A percentile compares a stretch with the other conserved stretches of the same genome.
phyloP scores from a whole-genome alignment of 2,113 vertebrate species.

The Cettia cetti region DNA sequence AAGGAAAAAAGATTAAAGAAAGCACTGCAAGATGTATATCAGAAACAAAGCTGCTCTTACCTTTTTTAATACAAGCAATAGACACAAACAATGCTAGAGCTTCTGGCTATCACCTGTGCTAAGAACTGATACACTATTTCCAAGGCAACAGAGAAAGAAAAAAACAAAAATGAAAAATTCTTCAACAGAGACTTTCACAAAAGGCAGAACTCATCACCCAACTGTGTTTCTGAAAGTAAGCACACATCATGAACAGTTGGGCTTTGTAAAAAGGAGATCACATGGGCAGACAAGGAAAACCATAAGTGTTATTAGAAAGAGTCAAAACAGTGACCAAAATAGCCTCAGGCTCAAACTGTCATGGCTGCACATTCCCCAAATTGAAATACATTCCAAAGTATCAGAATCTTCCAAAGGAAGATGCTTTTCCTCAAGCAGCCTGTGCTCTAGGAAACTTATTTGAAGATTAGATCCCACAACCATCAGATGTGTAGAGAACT shows the following conservation, averaged over 20 bases:
- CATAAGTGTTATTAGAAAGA: not conserved
- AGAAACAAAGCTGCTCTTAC: not conserved
- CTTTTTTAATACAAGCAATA: not conserved
- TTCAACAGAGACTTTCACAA: not conserved
- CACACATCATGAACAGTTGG: not conserved
- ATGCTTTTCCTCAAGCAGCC: not conserved
- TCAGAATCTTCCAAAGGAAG: not conserved
- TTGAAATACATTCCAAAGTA: not conserved
- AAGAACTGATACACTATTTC: not conserved
- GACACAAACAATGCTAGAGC: not conserved
- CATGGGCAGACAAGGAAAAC: not conserved
- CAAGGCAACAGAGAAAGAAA: not conserved
- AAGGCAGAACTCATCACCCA: not conserved
- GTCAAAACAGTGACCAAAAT: not conserved
- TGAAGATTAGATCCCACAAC: not conserved
- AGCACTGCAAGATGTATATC: not conserved
- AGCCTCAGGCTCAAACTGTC: not conserved
- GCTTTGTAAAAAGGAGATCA: not conserved
- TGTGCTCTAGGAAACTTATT: not conserved
- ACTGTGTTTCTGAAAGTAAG: not conserved
- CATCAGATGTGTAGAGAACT: not conserved
- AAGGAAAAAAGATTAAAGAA: not conserved
- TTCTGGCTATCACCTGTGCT: not conserved
- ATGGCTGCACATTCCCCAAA: not conserved
- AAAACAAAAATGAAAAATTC: not conserved